Evolutionary conservation across 2,888 invertebrate species (phyloP), one percentile per base, ranked within the genome.

Genomic region (Mellilla xanthometata): DNA sequence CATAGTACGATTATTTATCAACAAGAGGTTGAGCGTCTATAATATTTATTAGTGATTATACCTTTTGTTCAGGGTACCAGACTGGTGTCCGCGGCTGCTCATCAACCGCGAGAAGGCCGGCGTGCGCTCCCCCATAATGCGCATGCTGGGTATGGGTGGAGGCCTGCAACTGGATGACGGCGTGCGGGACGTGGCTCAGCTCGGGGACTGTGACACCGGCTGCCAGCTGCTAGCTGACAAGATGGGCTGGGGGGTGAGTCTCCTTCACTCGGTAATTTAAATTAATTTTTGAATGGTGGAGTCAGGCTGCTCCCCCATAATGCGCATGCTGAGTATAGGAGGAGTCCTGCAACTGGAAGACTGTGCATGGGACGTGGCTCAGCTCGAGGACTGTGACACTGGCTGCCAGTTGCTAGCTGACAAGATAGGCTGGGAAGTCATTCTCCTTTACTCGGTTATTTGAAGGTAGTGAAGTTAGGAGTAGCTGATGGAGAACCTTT

Each of bases 131-230:
- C 77, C 85, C 0, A 47, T 87, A 24, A 62, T 86, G 39, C 69
- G 81, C 10, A 65, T 81, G 52, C 73, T 75, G 67, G 87, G 87
- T 0, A 58, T 68, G 47, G 85, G 90, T 0, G 91, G 92, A 0
- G 94, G 94, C 0, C 76, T 96, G 46, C 92, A 93, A 57, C 93
- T 95, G 62, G 94, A 95, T 58, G 90, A 90, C 23, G 51, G 88
- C 15, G 91, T 93, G 0, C 88, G 96, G 2, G 97, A 97, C 74
- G 94, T 97, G n/a, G 94, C 94, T 1, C 92, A 93, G 76, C 87
- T 96, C 11, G 97, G 96, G 0, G 94, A 96, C 70, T 96, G 97
- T 72, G 96, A 97, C 73, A 93, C 93, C 32, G 96, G 96, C 0
- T 95, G 95, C 63, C 87, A 91, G 63, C 84, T 93, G 22, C 76